Percentiles rank a stretch among this genome's conserved stretches.
Conservation (phyloP, 2,888 invertebrate genomes). For the Drosophila seclusa region DNA sequence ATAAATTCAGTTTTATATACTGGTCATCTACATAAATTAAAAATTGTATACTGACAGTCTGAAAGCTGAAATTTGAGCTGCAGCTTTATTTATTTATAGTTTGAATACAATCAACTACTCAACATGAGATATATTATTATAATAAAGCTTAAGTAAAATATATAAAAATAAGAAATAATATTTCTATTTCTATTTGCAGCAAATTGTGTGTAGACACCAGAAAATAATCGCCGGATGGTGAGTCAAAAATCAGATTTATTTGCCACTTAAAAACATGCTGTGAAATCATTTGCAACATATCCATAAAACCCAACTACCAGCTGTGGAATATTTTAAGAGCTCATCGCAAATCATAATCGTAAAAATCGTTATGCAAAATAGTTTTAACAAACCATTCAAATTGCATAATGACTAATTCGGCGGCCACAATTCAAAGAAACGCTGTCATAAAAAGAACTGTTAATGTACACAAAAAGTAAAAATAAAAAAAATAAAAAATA, state of each 20-base stretch:
- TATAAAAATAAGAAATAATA: not conserved
- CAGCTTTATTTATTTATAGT: not conserved
- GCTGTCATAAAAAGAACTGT: constrained; percentile 34
- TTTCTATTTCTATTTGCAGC: not conserved
- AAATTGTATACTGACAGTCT: not conserved
- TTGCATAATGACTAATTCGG: constrained; percentile 49
- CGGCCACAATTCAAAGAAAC: constrained; percentile 50
- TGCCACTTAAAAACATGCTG: constrained; percentile 7
- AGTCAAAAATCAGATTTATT: constrained; percentile 12
- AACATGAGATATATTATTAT: not conserved
- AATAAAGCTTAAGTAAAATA: not conserved
- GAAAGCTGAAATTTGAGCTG: not conserved
- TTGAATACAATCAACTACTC: not conserved
- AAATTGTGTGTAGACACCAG: not conserved
- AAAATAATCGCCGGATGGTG: not conserved
- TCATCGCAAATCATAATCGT: constrained; percentile 14
- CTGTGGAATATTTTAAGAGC: not conserved
- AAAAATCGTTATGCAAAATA: constrained; percentile 39
- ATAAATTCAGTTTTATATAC: constrained; percentile 60
- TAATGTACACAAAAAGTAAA: constrained; percentile 17
- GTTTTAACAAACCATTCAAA: constrained; percentile 35
- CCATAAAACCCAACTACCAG: not conserved
- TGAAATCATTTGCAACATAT: constrained; percentile 2
- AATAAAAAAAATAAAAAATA: not conserved
- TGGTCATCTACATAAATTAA: constrained; percentile 32